Evolutionary conservation across 2,888 invertebrate species (phyloP), one percentile per base, ranked within the genome.

Genomic region (Calliopum simillimum): DNA sequence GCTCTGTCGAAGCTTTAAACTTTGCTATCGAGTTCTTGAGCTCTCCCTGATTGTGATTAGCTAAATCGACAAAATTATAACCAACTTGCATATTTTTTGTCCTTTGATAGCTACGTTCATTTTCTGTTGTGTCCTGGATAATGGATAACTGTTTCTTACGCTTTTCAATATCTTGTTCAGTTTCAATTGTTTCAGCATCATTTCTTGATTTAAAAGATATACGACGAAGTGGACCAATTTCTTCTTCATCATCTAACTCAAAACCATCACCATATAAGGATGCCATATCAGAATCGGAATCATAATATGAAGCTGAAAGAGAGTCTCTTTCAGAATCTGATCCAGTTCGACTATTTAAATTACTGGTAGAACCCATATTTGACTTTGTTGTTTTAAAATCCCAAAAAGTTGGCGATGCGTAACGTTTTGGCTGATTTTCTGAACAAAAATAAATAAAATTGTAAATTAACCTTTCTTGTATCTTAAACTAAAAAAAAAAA

Each of bases 121-220:
- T 86, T 13, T 82, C 84, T 69, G 82, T 85, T 1, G 84, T 82
- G 4, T 84, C 83, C 74, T 85, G 85, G 55, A 85, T 86, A 5
- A 86, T 86, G 33, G 83, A 85, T 41, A 84, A 68, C 71, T 85
- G 83, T 69, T 80, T 87, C 79, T 82, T 82, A 1, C 86, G 79
- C 74, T 85, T 88, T 77, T 79, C 77, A 49, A 82, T 78, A 82
- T 88, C 86, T n/a, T 84, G 82, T 68, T 87, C 89, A 4, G 91
- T 86, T 78, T 95, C 95, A 0, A 95, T 90, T 0, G 95, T 95
- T 83, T 95, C 95, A 0, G 95, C 96, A 55, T 94, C 91, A 84
- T 94, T 94, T 25, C 94, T 93, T 0, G 93, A 92, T 78, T 92
- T 94, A 81, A 94, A 95, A 74, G 94, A 92, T 75, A 95, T 95